phyloP scores from a whole-genome alignment of 2,888 invertebrate genomes.

The Pandemis corylana region DNA sequence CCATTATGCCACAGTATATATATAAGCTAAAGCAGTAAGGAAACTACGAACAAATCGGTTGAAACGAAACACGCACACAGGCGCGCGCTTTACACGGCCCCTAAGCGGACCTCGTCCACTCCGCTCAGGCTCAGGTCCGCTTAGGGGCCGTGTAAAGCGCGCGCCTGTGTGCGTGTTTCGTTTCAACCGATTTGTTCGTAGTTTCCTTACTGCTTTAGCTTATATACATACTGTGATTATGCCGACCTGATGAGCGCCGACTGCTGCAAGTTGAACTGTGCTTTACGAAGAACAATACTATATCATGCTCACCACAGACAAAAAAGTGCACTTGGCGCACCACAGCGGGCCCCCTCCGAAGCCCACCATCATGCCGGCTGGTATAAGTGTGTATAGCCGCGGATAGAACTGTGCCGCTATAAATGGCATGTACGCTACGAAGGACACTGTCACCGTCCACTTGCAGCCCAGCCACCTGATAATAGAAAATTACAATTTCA shows the following conservation, averaged over 20 bases:
- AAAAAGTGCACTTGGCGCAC: constrained; percentile 98
- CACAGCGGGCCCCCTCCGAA: constrained; percentile 96
- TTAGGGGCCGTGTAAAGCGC: no score
- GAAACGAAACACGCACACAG: no score
- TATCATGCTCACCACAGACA: constrained; percentile 89
- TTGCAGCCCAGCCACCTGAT: constrained; percentile 94
- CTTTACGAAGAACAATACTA: not conserved
- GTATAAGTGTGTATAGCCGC: constrained; percentile 92
- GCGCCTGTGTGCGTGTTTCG: no score
- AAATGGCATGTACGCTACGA: constrained; percentile 96
- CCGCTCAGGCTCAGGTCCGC: no score
- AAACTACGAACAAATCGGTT: no score
- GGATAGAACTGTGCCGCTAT: constrained; percentile 96
- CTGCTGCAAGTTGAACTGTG: constrained; percentile 86
- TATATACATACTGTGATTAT: no score
- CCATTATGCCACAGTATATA: constrained; percentile 92
- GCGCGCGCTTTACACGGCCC: no score
- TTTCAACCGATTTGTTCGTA: no score
- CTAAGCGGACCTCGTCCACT: no score
- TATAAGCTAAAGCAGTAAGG: no score
- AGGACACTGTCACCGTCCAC: constrained; percentile 93
- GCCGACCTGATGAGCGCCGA: constrained; percentile 94
- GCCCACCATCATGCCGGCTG: constrained; percentile 93
- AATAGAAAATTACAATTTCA: not conserved
- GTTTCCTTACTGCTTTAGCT: no score